Base-by-base conservation (phyloP, 1,140 invertebrate genomes). In the Drosophila biarmipes region DNA sequence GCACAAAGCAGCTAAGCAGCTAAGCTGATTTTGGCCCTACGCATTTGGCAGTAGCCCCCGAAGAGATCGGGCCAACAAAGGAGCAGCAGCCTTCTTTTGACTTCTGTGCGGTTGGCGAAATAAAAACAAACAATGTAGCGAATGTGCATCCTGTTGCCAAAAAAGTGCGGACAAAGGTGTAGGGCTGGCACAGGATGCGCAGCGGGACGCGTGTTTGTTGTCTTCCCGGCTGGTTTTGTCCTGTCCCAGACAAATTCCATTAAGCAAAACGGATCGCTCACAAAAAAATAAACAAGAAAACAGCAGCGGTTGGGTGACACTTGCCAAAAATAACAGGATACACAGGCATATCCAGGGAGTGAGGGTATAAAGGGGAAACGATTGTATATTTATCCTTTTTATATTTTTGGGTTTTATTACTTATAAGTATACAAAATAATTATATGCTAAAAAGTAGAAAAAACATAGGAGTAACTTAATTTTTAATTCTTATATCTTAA, bases 41-140 rank as follows among this genome's bases (percentile, higher is more conserved):
- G 24, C 15, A 45, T 46, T 58, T 69, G 27, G 72, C 72, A 74
- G 72, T 74, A 74, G 72, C 59, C 58, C 24, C 46, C 6, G 0
- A 38, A 24, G 27, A 12, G 31, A 19, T 43, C 12, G 40, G 46
- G 49, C 73, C 62, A 52, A 62, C 73, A 74, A 74, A 74, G n/a
- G 62, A 46, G 34, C 34, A 38, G 31, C 66, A 19, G 49, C 49
- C 66, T 45, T 69, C 31, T n/a, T 56, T 72, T 74, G 72, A 78
- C 75, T 78, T 78, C 75, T 78, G 75, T 78, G 75, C 58, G 74
- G 75, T 78, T 78, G 73, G 37, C 61, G 54, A 74, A 76, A 64
- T 67, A 74, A 74, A 48, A 49, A 55, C 72, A 74, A 74, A 77
- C 58, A 69, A 71, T 54, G 59, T 29, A 15, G 17, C 35, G 19